Conservation (phyloP, 2,888 invertebrate species). For the Listrodromus nycthemerus region DNA sequence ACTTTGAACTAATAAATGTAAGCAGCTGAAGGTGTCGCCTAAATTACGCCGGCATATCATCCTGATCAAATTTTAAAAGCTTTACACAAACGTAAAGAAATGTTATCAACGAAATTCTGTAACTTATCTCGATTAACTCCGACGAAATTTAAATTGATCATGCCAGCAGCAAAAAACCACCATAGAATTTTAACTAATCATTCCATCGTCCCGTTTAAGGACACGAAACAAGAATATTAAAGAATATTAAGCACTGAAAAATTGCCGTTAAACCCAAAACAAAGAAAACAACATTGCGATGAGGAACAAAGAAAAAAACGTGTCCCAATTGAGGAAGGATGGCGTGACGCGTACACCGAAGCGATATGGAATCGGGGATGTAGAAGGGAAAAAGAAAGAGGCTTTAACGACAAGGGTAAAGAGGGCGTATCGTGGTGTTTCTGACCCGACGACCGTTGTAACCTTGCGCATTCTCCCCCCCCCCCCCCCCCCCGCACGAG, state of each 20-base stretch:
- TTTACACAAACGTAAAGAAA: too few species aligned
- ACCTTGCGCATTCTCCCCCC: constrained; percentile 76
- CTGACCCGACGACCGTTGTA: constrained; percentile 84
- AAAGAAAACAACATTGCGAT: constrained; percentile 43
- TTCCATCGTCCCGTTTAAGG: not conserved
- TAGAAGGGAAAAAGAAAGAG: constrained; percentile 70
- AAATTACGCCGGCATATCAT: too few species aligned
- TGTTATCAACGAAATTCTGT: too few species aligned
- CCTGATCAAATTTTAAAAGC: too few species aligned
- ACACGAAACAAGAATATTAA: constrained; percentile 18
- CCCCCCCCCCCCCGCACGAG: not conserved
- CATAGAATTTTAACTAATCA: constrained; percentile 2
- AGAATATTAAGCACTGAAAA: constrained; percentile 22
- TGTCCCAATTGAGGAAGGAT: constrained; percentile 55
- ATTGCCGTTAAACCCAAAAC: constrained; percentile 29
- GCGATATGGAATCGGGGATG: constrained; percentile 68
- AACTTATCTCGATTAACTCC: too few species aligned
- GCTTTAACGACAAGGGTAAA: constrained; percentile 68
- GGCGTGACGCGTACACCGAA: constrained; percentile 46
- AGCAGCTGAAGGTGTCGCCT: too few species aligned
- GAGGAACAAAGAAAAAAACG: constrained; percentile 21
- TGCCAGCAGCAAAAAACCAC: too few species aligned
- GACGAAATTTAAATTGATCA: too few species aligned
- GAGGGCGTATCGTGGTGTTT: constrained; percentile 80
- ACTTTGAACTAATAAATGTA: too few species aligned